Base-by-base conservation (phyloP, 1,140 invertebrate species). In the Drosophila nebulosa region DNA sequence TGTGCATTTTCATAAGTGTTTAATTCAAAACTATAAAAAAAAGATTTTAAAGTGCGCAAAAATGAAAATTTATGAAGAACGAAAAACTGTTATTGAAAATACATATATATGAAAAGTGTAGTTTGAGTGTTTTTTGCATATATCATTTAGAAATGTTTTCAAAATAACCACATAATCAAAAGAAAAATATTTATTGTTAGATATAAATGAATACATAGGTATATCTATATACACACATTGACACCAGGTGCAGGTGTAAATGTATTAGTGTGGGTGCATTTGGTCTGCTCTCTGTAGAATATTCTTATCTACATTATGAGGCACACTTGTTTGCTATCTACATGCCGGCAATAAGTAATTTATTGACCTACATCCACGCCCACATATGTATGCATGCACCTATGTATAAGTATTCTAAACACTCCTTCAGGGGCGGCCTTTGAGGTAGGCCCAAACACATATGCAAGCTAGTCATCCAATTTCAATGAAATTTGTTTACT, bases 321-420 rank as follows among this genome's bases (percentile, higher is more conserved):
- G 16, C 39, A 46, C 7, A 46, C 16, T 46, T 46, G 9, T 22
- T 72, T 61, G 61, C 61, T 62, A 73, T 64, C 70, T 73, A 73
- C 39, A 46, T 46, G 39, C 70, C 70, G 69, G 72, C 57, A 62
- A 74, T 35, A 36, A 57, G 71, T 64, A 74, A 74, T 62, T 61
- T 61, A 55, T 58, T 73, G 70, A 73, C 70, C 71, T 68, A 74
- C 58, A 74, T 73, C 14, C 27, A 35, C 51, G 27, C 26, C 27
- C 22, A 32, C 18, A 52, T 50, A 57, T 18, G 36, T 16, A 22
- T 21, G 57, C 26, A 27, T 10, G 27, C 24, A 46, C 32, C 30
- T 46, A 10, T 12, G 24, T 26, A 26, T 26, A 4, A 26, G 4
- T 26, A 4, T 26, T 26, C 27, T 9, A 14, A 12, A 16, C 36